Conservation (phyloP, 2,797 vertebrate genomes). For the Coregonus ussuriensis region DNA sequence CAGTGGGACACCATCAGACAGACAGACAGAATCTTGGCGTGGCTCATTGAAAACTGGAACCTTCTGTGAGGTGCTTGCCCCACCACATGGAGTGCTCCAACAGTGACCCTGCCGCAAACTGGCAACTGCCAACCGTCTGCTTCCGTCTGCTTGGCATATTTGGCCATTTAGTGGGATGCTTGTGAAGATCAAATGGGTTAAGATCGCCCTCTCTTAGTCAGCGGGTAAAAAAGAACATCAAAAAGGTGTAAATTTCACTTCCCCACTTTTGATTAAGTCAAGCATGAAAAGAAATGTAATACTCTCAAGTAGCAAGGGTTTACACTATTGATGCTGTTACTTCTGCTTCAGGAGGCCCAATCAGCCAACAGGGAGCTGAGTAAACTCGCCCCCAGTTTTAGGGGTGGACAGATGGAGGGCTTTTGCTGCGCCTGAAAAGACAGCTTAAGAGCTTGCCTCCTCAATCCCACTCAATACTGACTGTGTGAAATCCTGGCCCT, state of each 20-base stretch:
- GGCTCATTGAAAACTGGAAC: conserved; percentile 71
- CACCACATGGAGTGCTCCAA: conserved; percentile 80
- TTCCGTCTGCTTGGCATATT: conserved; percentile 98
- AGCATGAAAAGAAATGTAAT: conserved; percentile 99
- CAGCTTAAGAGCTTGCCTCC: conserved; percentile 99
- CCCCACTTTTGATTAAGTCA: conserved; percentile 99
- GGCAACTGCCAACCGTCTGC: conserved; percentile 96
- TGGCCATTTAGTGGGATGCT: conserved; percentile 96
- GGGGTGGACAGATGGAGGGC: conserved; percentile 99
- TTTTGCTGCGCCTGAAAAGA: conserved; percentile 98
- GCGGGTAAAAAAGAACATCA: conserved; percentile 99
- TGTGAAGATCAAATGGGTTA: conserved; percentile 99
- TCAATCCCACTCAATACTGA: conserved; percentile 98
- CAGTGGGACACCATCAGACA: conserved; percentile 51
- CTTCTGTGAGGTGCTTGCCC: conserved; percentile 80
- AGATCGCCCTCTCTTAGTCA: conserved; percentile 97
- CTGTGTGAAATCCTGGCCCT: conserved; percentile 97
- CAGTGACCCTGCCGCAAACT: conserved; percentile 88
- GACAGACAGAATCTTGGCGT: conserved; percentile 78
- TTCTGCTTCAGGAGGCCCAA: conserved; percentile 99
- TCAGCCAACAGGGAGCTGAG: conserved; percentile 95
- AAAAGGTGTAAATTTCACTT: conserved; percentile 99
- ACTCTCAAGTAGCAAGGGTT: conserved; percentile 99
- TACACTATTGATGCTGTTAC: conserved; percentile 99
- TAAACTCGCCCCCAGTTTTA: conserved; percentile 94